Base-by-base conservation (phyloP, 2,113 vertebrate genomes). In the Amblyornis subalaris region DNA sequence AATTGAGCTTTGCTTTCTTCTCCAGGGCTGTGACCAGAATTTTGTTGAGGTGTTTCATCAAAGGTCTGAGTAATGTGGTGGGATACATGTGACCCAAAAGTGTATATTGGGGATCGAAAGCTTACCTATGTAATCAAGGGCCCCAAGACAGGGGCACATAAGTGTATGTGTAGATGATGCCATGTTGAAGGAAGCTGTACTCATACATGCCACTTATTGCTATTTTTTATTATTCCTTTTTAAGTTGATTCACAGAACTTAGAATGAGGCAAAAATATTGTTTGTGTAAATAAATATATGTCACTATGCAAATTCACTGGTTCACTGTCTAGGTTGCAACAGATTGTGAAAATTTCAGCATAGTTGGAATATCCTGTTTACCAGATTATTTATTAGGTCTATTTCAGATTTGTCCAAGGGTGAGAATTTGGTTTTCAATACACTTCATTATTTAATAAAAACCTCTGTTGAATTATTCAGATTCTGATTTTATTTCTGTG, bases 1-100 rank as follows among this genome's bases (percentile, higher is more conserved):
- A 96, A 96, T 8, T 64, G 66, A 91, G 72, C 83, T 93, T 94
- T 85, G 65, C 48, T 95, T 87, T 85, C 66, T 76, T 80, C 21
- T 82, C 14, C 47, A 58, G 36, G 38, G 5, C 42, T 73, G 13
- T 82, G 35, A 55, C 38, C 79, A 86, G 24, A 64, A 12, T 57
- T 89, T n/a, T 78, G 65, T 62, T 50, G 20, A 86, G 19, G 38
- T 65, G 48, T 75, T 94, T 84, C 23, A 64, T 72, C 36, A 5
- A 61, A 71, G 51, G 26, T 53, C 44, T 83, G 45, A 85, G 35
- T 58, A 76, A 62, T 66, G 51, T 1, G 2, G 28, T 40, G 54
- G 35, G 15, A 44, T 21, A 21, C 11, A 38, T 47, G 45, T 78
- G 54, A 73, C 36, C 10, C 7, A 21, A 13, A 75, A 54, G 9